Evolutionary conservation across 1,140 invertebrate genomes (phyloP), one percentile per base, ranked within the genome.

Genomic region (Dinothrombium tinctorium): DNA sequence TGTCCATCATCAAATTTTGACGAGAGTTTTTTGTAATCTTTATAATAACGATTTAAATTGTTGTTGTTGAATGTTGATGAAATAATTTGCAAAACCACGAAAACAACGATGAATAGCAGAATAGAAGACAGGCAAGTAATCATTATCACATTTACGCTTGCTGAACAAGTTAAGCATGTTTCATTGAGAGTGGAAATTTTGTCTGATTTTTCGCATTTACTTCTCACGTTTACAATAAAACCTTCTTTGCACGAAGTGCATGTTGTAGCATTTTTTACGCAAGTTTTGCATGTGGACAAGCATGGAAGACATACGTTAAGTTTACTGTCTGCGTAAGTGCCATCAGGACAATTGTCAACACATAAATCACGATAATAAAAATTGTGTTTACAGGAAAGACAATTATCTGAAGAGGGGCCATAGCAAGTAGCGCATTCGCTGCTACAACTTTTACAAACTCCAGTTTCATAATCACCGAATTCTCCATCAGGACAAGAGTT

Each of bases 221-320:
- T n/a, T n/a, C n/a, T n/a, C n/a, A n/a, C n/a, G n/a, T n/a, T n/a
- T n/a, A n/a, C n/a, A n/a, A n/a, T n/a, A n/a, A n/a, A n/a, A n/a
- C n/a, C n/a, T n/a, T n/a, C n/a, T n/a, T 67, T 64, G 51, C 80
- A 84, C 2, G 69, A 61, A 1, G 73, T 78, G 50, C 80, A 84
- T 48, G 78, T 77, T 29, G 72, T 62, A 41, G 72, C 65, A 1
- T 74, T 74, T 31, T 36, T 22, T 2, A 69, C 68, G 51, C 78
- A 84, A 17, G 70, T 68, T 1, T 66, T 63, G 54, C 78, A 84
- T 0, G 75, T 74, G 49, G 78, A 74, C 25, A 75, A 50, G 52
- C 79, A 84, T 2, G 71, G 73, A 1, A 69, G 61, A 52, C 79
- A 69, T 40, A 48, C 43, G 33, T 44, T 45, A 14, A 21, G 29